phyloP scores from a whole-genome alignment of 1,140 invertebrate genomes.

The Drosophila kohkoa region DNA sequence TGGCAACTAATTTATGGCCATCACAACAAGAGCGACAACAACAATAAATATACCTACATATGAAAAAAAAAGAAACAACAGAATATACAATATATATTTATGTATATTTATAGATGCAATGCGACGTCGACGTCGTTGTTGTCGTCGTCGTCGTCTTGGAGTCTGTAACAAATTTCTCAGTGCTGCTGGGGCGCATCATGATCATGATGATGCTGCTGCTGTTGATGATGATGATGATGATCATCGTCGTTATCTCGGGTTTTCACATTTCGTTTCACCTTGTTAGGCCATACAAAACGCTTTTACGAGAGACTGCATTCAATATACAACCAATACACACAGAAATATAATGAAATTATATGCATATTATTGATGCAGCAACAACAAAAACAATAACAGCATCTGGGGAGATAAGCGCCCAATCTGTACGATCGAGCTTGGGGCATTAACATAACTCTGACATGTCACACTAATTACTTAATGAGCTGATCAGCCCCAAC shows the following conservation, averaged over 20 bases:
- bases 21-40: conserved; percentile 81
- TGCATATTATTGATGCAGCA: conserved; percentile 56
- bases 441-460: conserved; percentile 82
- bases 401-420: conserved; percentile 31
- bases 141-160: conserved; percentile 37
- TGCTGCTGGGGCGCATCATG: conserved; percentile 46
- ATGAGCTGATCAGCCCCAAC: conserved; percentile 65
- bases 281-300: conserved; percentile 74
- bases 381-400: background rate
- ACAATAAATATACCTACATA: conserved; percentile 45
- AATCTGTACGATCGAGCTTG: conserved; percentile 48
- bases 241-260: conserved; percentile 57
- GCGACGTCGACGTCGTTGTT: conserved; percentile 42
- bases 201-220: conserved; percentile 26
- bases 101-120: conserved; percentile 60
- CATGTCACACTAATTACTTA: conserved; percentile 85
- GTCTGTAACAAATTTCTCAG: conserved; percentile 70
- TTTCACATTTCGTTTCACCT: conserved; percentile 80
- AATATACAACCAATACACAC: conserved; percentile 21
- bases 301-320: conserved; percentile 58
- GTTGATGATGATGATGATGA: conserved; percentile 37
- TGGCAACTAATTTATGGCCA: conserved; percentile 73
- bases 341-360: conserved; percentile 75
- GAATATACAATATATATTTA: conserved; percentile 26
- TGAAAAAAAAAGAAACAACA: conserved; percentile 24